Conservation (phyloP, 30 jellyfish, hydroid and myxozoan species). For the Turritopsis dohrnii region DNA sequence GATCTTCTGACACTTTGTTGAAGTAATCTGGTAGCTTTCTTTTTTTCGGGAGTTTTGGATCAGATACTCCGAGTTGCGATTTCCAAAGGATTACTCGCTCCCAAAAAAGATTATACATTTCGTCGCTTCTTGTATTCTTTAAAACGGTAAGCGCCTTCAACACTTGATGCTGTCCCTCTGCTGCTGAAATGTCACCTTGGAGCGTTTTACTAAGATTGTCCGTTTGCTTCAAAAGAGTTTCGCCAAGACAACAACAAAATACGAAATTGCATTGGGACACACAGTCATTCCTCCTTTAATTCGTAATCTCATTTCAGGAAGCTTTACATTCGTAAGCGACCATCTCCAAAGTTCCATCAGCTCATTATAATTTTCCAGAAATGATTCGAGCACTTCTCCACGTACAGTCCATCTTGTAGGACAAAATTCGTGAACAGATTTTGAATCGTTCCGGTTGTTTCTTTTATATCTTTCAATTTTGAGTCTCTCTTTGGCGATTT, state of each 20-base stretch:
- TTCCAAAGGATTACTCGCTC: not conserved
- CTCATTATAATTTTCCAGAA: too few species aligned
- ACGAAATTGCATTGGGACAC: not conserved
- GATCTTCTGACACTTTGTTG: not conserved
- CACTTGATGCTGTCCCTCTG: not conserved
- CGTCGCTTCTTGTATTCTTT: not conserved
- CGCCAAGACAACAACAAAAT: constrained; percentile 2
- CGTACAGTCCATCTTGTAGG: too few species aligned
- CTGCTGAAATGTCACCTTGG: too few species aligned
- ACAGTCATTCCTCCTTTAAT: not conserved
- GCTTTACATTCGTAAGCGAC: not conserved
- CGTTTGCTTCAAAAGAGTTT: not conserved
- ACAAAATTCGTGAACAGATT: too few species aligned
- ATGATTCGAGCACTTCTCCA: too few species aligned
- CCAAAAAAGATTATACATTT: not conserved
- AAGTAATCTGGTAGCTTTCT: not conserved
- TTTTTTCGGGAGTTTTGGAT: constrained; percentile 5
- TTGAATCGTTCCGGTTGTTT: too few species aligned
- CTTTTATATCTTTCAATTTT: too few species aligned
- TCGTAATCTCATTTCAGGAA: not conserved
- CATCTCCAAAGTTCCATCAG: too few species aligned
- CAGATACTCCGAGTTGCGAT: not conserved
- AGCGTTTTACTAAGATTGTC: not conserved
- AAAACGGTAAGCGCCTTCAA: not conserved
- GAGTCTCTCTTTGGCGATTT: too few species aligned